Evolutionary conservation across 1,140 invertebrate species (phyloP), one percentile per base, ranked within the genome.

Genomic region (Armadillidium nasatum): DNA sequence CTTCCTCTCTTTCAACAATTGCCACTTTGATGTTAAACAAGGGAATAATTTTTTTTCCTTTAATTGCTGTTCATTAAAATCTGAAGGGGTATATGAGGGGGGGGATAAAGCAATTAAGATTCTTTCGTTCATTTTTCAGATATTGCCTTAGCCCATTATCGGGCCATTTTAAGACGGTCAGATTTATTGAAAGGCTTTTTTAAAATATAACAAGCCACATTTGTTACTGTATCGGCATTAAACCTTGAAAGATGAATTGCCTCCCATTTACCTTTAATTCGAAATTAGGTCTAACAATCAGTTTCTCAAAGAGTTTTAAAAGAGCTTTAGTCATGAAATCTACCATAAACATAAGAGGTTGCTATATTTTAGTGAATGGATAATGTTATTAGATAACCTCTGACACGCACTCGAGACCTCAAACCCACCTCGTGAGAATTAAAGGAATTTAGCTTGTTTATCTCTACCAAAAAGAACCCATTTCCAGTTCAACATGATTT

Each of bases 321-420:
- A 60, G 11, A 15, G 2, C 11, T 13, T 60, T 60, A 60, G 50
- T 60, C 50, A 60, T 60, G 50, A 60, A 60, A 60, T 60, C 50
- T 4, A 60, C 19, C 50, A 60, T 19, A 60, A 19, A 60, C 50
- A 60, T 60, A 19, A 13, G 2, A 13, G 50, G 50, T 60, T 60
- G 50, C 50, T 60, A 60, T 60, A 60, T 19, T 15, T 60, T 60
- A 60, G 50, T 60, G 50, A 60, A 60, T 60, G 50, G 50, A 60
- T 60, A 60, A 60, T 60, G 19, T 60, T 60, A 60, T 60, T 60
- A 60, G 50, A 60, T 60, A 60, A 60, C 50, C 50, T 60, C 19
- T 60, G 50, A 60, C 50, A 15, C 50, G 50, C 50, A 60, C 50
- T 60, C 50, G 11, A 60, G 50, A 60, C 50, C 33, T 60, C 50